phyloP scores from a whole-genome alignment of 1,140 invertebrate species.

The Drosophila elegans region DNA sequence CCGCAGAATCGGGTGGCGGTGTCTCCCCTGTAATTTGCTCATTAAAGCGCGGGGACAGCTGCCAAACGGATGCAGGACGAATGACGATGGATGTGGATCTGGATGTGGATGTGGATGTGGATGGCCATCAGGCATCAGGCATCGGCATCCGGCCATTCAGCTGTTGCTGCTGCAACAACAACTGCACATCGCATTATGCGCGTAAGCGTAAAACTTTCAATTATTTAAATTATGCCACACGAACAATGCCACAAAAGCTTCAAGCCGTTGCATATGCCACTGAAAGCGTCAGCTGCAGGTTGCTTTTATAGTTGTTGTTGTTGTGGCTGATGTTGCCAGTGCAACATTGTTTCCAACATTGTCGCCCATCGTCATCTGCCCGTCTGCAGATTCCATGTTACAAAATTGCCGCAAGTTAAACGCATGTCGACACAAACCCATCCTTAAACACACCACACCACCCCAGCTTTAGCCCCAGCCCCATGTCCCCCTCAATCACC shows the following conservation, averaged over 20 bases:
- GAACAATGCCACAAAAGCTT: constrained; percentile 78
- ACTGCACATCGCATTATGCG: constrained; percentile 67
- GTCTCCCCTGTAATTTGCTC: constrained; percentile 56
- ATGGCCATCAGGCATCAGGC: constrained; percentile 12
- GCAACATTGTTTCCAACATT: constrained; percentile 54
- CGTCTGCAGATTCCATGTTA: constrained; percentile 61
- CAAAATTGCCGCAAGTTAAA: constrained; percentile 84
- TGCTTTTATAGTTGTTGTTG: constrained; percentile 37
- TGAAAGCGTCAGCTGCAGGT: constrained; percentile 66
- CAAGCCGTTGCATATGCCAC: constrained; percentile 58
- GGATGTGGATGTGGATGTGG: constrained; percentile 2
- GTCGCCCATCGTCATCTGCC: constrained; percentile 50
- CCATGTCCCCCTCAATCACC: background rate
- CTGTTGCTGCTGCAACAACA: constrained; percentile 23
- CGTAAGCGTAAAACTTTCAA: constrained; percentile 83
- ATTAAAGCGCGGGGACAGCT: constrained; percentile 57
- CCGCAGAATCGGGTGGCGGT: constrained; percentile 6
- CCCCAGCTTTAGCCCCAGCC: background rate
- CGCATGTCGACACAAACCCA: constrained; percentile 73
- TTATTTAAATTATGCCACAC: constrained; percentile 84
- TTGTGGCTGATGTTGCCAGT: constrained; percentile 26
- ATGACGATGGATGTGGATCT: background rate
- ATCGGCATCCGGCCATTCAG: constrained; percentile 61
- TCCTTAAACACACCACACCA: background rate
- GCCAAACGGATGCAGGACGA: constrained; percentile 10